phyloP scores from a whole-genome alignment of 2,113 vertebrate genomes.

The Pardalotus punctatus region DNA sequence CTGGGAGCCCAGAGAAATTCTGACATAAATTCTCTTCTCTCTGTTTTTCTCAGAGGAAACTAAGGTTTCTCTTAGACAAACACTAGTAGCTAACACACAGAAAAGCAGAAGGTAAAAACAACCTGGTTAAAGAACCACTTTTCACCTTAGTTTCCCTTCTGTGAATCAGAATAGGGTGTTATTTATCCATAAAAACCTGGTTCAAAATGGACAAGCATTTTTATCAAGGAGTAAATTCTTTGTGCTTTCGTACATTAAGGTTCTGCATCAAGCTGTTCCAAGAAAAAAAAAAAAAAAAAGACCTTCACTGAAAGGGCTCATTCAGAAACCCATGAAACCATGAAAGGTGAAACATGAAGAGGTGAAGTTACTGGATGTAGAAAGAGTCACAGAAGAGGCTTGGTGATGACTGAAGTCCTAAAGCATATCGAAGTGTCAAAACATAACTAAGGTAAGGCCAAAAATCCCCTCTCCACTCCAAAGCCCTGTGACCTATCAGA shows the following conservation, averaged over 20 bases:
- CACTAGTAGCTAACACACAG: not conserved
- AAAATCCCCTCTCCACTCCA: not conserved
- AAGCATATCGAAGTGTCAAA: not conserved
- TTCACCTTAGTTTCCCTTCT: not conserved
- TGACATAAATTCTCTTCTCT: not conserved
- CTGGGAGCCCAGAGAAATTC: not conserved
- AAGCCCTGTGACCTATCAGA: not conserved
- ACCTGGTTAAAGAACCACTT: not conserved
- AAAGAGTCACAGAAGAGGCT: not conserved
- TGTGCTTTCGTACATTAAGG: not conserved
- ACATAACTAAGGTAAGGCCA: not conserved
- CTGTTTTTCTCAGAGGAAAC: not conserved
- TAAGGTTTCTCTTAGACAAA: not conserved
- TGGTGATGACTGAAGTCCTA: not conserved
- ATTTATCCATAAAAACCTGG: not conserved
- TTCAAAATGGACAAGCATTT: not conserved
- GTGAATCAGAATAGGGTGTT: not conserved
- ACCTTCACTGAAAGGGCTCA: not conserved
- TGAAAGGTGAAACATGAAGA: fast-evolving
- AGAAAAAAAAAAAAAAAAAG: not conserved
- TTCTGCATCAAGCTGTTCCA: not conserved
- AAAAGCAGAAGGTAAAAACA: not conserved
- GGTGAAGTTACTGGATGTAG: not conserved
- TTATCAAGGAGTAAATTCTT: not conserved
- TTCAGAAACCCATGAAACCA: not conserved